These are phyloP conservation scores for Acanthochromis polyacanthus DNA, from an alignment of 2,113 vertebrate species.

Conservation along the genomic window DNA sequence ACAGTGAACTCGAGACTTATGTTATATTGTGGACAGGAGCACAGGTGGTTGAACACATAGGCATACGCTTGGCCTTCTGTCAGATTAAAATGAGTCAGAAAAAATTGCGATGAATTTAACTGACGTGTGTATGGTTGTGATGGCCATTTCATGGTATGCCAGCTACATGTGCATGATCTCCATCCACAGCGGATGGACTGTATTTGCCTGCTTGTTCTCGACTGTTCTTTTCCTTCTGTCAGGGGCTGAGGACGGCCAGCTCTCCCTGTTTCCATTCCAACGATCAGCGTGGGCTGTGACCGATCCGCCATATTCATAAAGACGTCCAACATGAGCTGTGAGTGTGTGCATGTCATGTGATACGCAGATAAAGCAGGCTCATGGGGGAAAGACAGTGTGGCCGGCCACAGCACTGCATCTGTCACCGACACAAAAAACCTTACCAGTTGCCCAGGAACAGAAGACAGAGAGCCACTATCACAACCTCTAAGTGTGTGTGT, in stretches of 20 bases:
- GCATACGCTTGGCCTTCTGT: conserved; percentile 67
- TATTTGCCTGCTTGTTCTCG: conserved; percentile 13
- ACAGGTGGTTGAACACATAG: conserved; percentile 58
- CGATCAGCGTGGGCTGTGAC: conserved; percentile 28
- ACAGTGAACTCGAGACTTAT: conserved; percentile 32
- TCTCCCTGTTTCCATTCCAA: conserved; percentile 48
- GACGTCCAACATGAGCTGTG: conserved; percentile 36
- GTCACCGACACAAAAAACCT: conserved; percentile 72
- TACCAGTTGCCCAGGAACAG: conserved; percentile 40
- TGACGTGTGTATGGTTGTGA: conserved; percentile 9
- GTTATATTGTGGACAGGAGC: conserved; percentile 45
- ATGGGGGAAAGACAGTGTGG: conserved; percentile 47
- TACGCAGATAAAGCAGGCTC: conserved; percentile 53
- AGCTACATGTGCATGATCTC: conserved; percentile 7
- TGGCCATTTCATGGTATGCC: conserved; percentile 5
- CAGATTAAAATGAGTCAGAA: conserved; percentile 42
- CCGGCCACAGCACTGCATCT: conserved; percentile 56
- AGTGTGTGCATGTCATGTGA: conserved; percentile 48
- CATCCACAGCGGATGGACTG: conserved; percentile 5
- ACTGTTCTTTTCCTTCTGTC: conserved; percentile 10
- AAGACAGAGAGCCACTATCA: conserved; percentile 61
- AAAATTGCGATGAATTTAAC: conserved; percentile 19
- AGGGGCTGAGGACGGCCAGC: conserved; percentile 23
- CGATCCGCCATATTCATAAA: conserved; percentile 38
- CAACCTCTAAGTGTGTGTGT: conserved; percentile 32